Conservation (phyloP, 2,888 invertebrate genomes). For the Phortica magna region DNA sequence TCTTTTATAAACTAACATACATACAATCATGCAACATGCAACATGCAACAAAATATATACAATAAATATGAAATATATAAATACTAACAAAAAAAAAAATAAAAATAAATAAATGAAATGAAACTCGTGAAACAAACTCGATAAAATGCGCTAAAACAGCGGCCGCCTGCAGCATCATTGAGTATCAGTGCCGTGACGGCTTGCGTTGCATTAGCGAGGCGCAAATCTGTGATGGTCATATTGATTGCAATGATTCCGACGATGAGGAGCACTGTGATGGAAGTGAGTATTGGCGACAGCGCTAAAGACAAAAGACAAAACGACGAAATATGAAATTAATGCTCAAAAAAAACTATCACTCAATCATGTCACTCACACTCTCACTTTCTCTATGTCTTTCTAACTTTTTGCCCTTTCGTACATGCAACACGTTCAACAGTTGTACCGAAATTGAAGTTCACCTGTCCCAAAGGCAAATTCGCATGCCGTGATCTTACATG, state of each 20-base stretch:
- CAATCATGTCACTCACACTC: slow-evolving; percentile 24
- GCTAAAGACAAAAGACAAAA: not conserved
- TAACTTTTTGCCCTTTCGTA: slow-evolving; percentile 25
- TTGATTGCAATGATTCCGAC: slow-evolving; percentile 75
- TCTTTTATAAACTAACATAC: not conserved
- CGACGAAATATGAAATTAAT: slow-evolving; percentile 18
- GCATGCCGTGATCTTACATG: slow-evolving; percentile 87
- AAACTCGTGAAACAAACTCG: slow-evolving; percentile 13
- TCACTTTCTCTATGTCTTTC: slow-evolving; percentile 24
- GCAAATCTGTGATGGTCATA: slow-evolving; percentile 74
- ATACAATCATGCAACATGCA: not conserved
- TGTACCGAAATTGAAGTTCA: slow-evolving; percentile 73
- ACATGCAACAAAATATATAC: slow-evolving; percentile 9
- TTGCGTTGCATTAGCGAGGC: slow-evolving; percentile 73
- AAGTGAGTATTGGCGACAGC: slow-evolving; percentile 69
- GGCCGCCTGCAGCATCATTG: slow-evolving; percentile 73
- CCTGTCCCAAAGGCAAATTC: slow-evolving; percentile 81
- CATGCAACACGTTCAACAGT: slow-evolving; percentile 53
- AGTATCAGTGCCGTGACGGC: slow-evolving; percentile 75
- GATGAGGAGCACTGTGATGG: slow-evolving; percentile 77
- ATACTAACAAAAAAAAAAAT: not conserved
- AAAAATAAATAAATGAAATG: not conserved
- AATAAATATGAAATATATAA: too few relatives aligned
- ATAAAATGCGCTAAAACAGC: slow-evolving; percentile 61
- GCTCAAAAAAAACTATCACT: not conserved